Conservation (phyloP, 2,113 vertebrate genomes). For the Nyctibius bracteatus region DNA sequence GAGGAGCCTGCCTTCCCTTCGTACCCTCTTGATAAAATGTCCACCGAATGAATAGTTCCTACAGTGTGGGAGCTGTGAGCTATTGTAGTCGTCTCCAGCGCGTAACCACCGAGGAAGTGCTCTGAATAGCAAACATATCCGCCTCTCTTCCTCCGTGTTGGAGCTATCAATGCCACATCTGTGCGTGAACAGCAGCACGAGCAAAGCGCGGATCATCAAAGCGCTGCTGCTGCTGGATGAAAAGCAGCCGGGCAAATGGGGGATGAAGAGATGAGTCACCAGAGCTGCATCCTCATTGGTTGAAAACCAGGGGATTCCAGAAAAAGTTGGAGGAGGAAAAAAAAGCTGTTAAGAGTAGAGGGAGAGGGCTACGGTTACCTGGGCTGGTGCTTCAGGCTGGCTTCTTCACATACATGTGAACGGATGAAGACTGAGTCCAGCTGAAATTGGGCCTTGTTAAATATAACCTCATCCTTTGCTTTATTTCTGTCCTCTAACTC, state of each 20-base stretch:
- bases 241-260: neutral
- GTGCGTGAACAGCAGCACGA: neutral
- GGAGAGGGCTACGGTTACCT: neutral
- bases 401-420: accelerated
- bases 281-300: neutral
- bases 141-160: neutral
- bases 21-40: neutral
- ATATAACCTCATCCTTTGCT: neutral
- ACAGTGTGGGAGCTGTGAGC: neutral
- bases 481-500: neutral
- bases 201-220: neutral
- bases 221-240: neutral
- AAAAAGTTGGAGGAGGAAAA: neutral
- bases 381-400: neutral
- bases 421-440: accelerated
- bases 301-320: neutral
- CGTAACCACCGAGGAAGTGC: neutral
- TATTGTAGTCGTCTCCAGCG: neutral
- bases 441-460: neutral
- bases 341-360: neutral
- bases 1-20: neutral
- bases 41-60: neutral
- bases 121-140: neutral
- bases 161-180: conserved; percentile 6
- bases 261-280: neutral